Evolutionary conservation across 2,113 vertebrate species (phyloP).

Genomic region (Siniperca knerii): DNA sequence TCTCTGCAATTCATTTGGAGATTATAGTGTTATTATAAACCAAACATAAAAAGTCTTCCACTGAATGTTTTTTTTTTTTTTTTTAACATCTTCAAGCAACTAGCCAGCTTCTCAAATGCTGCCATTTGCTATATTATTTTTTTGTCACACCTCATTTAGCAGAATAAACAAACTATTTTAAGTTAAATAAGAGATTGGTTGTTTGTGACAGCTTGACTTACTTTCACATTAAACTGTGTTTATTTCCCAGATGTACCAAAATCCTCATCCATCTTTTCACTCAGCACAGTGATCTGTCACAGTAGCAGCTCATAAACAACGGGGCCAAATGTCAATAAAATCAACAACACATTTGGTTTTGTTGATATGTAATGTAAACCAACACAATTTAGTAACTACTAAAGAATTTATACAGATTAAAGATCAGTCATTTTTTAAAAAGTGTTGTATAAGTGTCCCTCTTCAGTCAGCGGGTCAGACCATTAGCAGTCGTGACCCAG

Average conservation of each 20-base stretch:
- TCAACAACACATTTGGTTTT: neutral
- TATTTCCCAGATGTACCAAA: neutral
- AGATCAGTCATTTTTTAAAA: neutral
- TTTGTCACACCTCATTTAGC: neutral
- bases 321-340: neutral
- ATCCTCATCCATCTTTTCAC: neutral
- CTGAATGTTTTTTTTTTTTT: neutral
- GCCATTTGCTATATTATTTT: neutral
- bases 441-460: neutral
- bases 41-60: neutral
- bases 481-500: neutral
- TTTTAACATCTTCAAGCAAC: neutral
- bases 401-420: slow-evolving; percentile 1
- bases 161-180: neutral
- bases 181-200: neutral
- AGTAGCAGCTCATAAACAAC: neutral
- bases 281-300: neutral
- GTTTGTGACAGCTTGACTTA: neutral
- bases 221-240: neutral
- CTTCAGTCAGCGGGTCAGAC: neutral
- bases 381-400: neutral
- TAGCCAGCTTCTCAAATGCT: neutral
- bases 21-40: neutral
- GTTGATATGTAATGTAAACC: slow-evolving; percentile 22
- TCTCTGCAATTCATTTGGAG: neutral